phyloP scores from a whole-genome alignment of 2,797 vertebrate species.

The Ambastaia sidthimunki region DNA sequence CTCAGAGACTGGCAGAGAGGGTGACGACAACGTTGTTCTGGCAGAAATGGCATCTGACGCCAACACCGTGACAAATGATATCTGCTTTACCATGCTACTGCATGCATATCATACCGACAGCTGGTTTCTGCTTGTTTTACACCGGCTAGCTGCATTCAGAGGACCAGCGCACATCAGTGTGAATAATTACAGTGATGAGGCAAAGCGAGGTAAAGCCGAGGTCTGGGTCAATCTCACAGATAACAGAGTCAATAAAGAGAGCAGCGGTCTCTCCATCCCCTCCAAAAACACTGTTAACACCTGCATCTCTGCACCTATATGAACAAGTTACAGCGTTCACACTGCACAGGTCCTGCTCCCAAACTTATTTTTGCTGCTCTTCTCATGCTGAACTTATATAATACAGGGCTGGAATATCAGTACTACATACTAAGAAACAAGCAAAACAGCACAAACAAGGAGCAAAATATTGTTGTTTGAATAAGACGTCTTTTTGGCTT shows the following conservation, averaged over 20 bases:
- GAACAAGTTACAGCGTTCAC: not conserved
- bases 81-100: not conserved
- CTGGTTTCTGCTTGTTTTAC: not conserved
- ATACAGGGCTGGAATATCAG: too few relatives aligned
- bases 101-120: constrained; percentile 2
- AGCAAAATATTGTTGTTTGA: too few relatives aligned
- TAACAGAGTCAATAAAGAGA: constrained; percentile 41
- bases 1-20: constrained; percentile 19
- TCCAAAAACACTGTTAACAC: constrained; percentile 22
- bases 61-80: constrained; percentile 15
- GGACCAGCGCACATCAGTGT: constrained; percentile 8
- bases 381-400: too few relatives aligned
- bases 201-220: constrained; percentile 19
- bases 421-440: too few relatives aligned
- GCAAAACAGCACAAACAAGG: too few relatives aligned
- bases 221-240: constrained; percentile 42
- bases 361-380: too few relatives aligned
- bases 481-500: too few relatives aligned
- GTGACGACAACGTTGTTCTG: not conserved
- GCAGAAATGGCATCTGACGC: not conserved
- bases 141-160: not conserved
- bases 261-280: not conserved
- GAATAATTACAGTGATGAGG: constrained; percentile 42
- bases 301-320: not conserved
- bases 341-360: not conserved